Conservation (phyloP, 1,140 invertebrate genomes). For the Euglossa dilemma region DNA sequence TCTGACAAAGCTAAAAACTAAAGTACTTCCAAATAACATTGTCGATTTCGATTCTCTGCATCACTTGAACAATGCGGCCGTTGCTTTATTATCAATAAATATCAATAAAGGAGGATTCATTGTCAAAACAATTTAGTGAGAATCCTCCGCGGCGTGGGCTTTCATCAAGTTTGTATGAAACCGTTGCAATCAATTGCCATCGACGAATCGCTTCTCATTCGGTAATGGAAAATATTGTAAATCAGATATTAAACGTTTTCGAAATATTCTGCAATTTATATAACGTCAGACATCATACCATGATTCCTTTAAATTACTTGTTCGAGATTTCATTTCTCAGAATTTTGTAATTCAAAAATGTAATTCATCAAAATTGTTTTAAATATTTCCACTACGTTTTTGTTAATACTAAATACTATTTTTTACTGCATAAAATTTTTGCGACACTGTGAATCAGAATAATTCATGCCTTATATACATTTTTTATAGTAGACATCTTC, state of each 20-base stretch:
- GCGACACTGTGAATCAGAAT: too few species aligned
- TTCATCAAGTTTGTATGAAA: conserved; percentile 29
- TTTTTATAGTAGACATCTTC: too few species aligned
- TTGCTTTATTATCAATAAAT: conserved; percentile 39
- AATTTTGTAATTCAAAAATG: not conserved
- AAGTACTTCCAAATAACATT: not conserved
- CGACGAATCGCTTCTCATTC: not conserved
- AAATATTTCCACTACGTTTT: too few species aligned
- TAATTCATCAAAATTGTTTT: not conserved
- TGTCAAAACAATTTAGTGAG: conserved; percentile 26
- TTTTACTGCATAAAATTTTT: too few species aligned
- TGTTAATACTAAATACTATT: too few species aligned
- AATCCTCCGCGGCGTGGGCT: conserved; percentile 3
- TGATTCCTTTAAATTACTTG: not conserved
- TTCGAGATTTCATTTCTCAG: not conserved
- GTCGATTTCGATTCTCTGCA: not conserved
- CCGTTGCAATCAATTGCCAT: conserved; percentile 19
- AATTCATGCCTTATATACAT: too few species aligned
- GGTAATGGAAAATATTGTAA: conserved; percentile 30
- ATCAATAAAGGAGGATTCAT: conserved; percentile 25
- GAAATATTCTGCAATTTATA: conserved; percentile 10
- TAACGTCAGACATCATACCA: not conserved
- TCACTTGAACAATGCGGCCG: not conserved
- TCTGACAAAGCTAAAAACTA: not conserved
- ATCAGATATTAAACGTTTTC: not conserved